phyloP scores from a whole-genome alignment of 2,797 vertebrate species.

The Fistularia commersonii region DNA sequence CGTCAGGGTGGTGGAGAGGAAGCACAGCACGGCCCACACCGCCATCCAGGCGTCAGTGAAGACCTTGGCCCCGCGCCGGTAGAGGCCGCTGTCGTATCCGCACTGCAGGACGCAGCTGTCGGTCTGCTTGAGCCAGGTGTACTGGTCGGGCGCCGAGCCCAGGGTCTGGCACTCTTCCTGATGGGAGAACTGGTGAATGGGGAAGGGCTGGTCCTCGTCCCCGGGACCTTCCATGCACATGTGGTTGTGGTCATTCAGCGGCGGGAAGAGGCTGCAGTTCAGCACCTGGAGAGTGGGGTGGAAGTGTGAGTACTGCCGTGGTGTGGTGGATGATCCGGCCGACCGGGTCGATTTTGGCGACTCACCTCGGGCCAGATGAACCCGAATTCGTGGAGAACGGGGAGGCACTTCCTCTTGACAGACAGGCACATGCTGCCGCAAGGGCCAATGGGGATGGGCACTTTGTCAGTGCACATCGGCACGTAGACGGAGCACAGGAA shows the following conservation, averaged over 20 bases:
- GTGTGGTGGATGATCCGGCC: neutral
- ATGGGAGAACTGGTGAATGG: constrained; percentile 81
- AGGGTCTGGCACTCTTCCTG: constrained; percentile 90
- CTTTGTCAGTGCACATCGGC: constrained; percentile 99
- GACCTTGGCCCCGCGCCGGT: constrained; percentile 88
- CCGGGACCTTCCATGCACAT: constrained; percentile 99
- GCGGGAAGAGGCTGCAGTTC: constrained; percentile 97
- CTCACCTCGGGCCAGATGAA: constrained; percentile 91
- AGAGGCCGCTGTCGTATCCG: constrained; percentile 91
- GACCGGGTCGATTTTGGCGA: neutral
- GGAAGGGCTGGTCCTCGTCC: constrained; percentile 86
- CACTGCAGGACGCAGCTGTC: constrained; percentile 91
- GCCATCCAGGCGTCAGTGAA: constrained; percentile 99
- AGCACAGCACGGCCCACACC: constrained; percentile 94
- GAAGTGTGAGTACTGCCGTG: too few species aligned
- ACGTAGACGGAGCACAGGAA: constrained; percentile 98
- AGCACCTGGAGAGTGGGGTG: constrained; percentile 64
- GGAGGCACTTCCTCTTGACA: constrained; percentile 93
- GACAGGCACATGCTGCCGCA: constrained; percentile 98
- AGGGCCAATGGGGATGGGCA: constrained; percentile 94
- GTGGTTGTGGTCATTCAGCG: constrained; percentile 97
- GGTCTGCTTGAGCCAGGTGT: constrained; percentile 93
- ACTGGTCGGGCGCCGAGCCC: constrained; percentile 85
- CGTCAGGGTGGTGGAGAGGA: constrained; percentile 94
- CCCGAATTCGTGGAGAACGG: constrained; percentile 93